phyloP scores from a whole-genome alignment of 2,888 invertebrate species.

The Clivina fossor region DNA sequence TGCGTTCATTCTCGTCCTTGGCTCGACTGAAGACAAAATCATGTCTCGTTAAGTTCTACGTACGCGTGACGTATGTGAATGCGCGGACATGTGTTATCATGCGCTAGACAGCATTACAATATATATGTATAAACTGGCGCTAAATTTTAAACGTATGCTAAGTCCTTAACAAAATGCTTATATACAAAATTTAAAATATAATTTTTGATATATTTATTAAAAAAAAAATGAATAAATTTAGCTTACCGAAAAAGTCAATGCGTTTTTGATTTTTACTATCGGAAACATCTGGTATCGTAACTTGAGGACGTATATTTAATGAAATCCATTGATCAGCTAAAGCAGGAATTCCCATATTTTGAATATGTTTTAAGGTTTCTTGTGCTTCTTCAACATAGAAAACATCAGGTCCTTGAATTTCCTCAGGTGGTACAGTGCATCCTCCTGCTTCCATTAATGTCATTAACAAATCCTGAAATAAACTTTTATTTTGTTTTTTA shows the following conservation, averaged over 20 bases:
- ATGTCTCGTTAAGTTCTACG: too few species aligned
- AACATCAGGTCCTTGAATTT: conserved; percentile 69
- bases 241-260: conserved; percentile 49
- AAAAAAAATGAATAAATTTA: too few species aligned
- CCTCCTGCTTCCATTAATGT: conserved; percentile 78
- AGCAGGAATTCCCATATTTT: conserved; percentile 73
- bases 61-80: too few species aligned
- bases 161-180: too few species aligned
- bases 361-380: conserved; percentile 76
- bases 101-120: too few species aligned
- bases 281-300: conserved; percentile 47
- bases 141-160: too few species aligned
- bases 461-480: conserved; percentile 62
- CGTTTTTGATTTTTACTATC: conserved; percentile 41
- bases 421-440: conserved; percentile 67
- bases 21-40: too few species aligned
- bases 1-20: too few species aligned
- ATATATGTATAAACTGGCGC: too few species aligned
- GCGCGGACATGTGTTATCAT: too few species aligned
- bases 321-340: conserved; percentile 69
- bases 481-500: not conserved
- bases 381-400: conserved; percentile 91
- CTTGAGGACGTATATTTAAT: conserved; percentile 67
- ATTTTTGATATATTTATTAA: too few species aligned
- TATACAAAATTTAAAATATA: too few species aligned